phyloP scores from a whole-genome alignment of 1,140 invertebrate genomes.

The Rhagoletis zephyria region DNA sequence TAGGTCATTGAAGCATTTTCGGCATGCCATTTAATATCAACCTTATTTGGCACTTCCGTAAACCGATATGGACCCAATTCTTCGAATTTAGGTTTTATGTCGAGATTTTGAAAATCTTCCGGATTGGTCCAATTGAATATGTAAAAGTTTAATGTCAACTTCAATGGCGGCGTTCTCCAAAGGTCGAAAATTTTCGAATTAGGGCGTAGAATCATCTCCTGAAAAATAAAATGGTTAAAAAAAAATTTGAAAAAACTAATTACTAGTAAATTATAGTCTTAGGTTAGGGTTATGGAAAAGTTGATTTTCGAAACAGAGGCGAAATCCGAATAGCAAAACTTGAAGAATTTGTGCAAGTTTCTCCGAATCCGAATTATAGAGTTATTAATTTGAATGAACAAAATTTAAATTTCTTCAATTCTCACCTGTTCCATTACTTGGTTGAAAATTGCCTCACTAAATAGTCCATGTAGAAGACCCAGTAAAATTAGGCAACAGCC shows the following conservation, averaged over 20 bases:
- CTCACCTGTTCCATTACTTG: slow-evolving; percentile 28
- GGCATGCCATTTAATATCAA: slow-evolving; percentile 80
- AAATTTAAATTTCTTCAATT: neutral
- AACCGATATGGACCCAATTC: slow-evolving; percentile 84
- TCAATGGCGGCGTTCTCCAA: slow-evolving; percentile 83
- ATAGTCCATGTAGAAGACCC: neutral
- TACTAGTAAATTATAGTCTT: no score
- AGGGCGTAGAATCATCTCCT: slow-evolving; percentile 77
- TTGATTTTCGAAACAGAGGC: no score
- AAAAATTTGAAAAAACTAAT: neutral
- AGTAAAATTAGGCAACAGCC: neutral
- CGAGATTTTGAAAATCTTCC: slow-evolving; percentile 74
- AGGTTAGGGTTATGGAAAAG: no score
- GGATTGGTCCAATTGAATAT: slow-evolving; percentile 89
- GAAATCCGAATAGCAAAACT: no score
- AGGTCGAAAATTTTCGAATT: slow-evolving; percentile 77
- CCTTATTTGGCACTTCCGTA: slow-evolving; percentile 79
- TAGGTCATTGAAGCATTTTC: slow-evolving; percentile 88
- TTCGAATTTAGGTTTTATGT: slow-evolving; percentile 78
- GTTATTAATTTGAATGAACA: no score
- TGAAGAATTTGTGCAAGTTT: no score
- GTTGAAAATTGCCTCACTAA: neutral
- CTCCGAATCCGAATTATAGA: no score
- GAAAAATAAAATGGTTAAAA: neutral
- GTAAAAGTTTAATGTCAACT: slow-evolving; percentile 82